Evolutionary conservation across 2,113 vertebrate genomes (phyloP).

Genomic region (Phaethon lepturus): DNA sequence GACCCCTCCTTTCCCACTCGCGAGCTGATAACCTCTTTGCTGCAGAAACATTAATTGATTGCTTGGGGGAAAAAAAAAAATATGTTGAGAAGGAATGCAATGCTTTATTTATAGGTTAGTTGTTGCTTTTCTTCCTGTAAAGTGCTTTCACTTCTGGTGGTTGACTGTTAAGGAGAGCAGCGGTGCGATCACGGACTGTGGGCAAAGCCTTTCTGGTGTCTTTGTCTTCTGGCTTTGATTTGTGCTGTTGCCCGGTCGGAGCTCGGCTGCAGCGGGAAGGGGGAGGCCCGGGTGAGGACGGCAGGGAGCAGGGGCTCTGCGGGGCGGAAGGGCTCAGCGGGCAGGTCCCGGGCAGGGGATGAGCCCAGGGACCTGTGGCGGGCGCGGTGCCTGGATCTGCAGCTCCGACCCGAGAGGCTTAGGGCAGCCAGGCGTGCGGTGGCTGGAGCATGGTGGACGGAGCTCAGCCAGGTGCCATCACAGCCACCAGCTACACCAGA

Average conservation of each 20-base stretch:
- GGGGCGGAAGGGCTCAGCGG: not conserved
- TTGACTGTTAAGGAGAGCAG: not conserved
- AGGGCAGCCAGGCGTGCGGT: accelerated
- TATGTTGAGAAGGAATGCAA: not conserved
- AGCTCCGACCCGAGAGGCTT: not conserved
- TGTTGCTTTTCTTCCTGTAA: not conserved
- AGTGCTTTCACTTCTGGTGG: not conserved
- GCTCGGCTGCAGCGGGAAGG: not conserved
- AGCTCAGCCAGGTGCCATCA: not conserved
- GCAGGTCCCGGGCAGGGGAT: not conserved
- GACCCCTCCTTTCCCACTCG: not conserved
- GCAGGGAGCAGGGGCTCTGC: not conserved
- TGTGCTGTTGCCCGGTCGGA: not conserved
- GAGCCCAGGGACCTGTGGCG: not conserved
- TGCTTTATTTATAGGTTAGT: not conserved
- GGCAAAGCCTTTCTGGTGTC: not conserved
- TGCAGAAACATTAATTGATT: constrained; percentile 30
- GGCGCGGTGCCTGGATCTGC: accelerated
- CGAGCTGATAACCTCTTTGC: not conserved
- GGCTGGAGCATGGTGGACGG: no score
- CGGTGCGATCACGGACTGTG: not conserved
- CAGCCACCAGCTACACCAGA: not conserved
- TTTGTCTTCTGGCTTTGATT: not conserved
- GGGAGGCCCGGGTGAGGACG: not conserved
- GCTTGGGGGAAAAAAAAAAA: not conserved